These are phyloP conservation scores for Alentia gelatinosa DNA, from an alignment of 2,888 invertebrate species.

Conservation along the genomic window DNA sequence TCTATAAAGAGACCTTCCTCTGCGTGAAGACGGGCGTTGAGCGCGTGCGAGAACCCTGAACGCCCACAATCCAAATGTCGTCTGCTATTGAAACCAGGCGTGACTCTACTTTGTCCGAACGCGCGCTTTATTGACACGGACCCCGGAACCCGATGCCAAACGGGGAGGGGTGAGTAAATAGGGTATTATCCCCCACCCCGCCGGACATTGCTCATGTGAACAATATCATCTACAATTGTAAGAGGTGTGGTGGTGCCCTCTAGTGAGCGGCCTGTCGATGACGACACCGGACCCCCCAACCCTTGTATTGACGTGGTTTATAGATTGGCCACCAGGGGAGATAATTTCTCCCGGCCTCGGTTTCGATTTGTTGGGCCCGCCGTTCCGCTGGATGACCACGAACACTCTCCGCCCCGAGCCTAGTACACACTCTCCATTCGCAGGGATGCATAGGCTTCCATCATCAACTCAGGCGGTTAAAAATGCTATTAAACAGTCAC, in stretches of 20 bases:
- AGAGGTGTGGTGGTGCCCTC: background rate
- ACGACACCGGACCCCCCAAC: background rate
- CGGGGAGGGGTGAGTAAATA: background rate
- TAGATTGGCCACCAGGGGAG: background rate
- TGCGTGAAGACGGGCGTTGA: background rate
- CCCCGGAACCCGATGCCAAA: background rate
- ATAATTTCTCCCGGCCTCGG: background rate
- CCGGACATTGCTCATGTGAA: background rate
- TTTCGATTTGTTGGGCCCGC: background rate
- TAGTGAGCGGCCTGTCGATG: background rate
- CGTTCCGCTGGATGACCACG: background rate
- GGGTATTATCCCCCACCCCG: background rate
- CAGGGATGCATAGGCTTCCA: too few relatives aligned
- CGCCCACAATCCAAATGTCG: background rate
- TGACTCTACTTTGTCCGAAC: background rate
- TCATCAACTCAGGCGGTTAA: too few relatives aligned
- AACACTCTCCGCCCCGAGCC: background rate
- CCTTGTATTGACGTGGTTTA: background rate
- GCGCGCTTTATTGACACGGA: background rate
- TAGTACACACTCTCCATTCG: background rate
- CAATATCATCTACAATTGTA: conserved; percentile 7
- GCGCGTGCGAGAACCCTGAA: background rate
- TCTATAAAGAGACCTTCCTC: too few relatives aligned
- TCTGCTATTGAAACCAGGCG: background rate
- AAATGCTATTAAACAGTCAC: too few relatives aligned